A percentile compares a stretch with the other conserved stretches of the same genome.
Conservation (phyloP, 2,797 vertebrate species). For the Phrynocephalus forsythii region DNA sequence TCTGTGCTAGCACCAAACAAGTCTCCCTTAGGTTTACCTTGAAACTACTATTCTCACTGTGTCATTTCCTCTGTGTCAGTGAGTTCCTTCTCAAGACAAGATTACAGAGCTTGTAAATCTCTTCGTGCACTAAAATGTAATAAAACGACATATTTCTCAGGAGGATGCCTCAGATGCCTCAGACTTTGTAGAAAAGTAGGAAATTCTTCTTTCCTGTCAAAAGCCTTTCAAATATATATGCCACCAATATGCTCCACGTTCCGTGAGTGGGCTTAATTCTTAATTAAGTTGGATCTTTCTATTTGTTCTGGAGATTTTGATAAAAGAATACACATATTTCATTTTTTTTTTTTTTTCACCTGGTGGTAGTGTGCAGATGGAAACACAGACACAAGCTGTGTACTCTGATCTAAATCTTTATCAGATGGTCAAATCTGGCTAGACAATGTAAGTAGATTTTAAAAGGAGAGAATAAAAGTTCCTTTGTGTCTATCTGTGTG, state of each 20-base stretch:
- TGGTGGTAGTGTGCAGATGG: conserved; percentile 46
- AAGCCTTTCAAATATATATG: conserved; percentile 39
- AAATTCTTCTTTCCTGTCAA: conserved; percentile 19
- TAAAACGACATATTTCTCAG: conserved; percentile 36
- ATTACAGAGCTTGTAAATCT: neutral
- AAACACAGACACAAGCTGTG: conserved; percentile 59
- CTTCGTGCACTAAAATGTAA: neutral
- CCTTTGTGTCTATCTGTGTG: conserved; percentile 19
- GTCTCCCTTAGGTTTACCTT: neutral
- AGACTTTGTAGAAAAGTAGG: conserved; percentile 43
- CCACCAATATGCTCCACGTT: conserved; percentile 51
- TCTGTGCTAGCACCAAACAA: neutral
- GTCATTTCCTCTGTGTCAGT: neutral
- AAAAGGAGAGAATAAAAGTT: conserved; percentile 41
- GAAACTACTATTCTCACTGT: neutral
- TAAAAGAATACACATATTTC: conserved; percentile 53
- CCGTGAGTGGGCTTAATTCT: conserved; percentile 61
- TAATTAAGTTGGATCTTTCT: conserved; percentile 68
- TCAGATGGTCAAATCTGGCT: conserved; percentile 62
- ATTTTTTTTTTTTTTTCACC: conserved; percentile 26
- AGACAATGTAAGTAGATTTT: conserved; percentile 54
- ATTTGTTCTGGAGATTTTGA: conserved; percentile 54
- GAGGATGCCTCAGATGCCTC: conserved; percentile 43
- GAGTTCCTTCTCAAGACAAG: neutral
- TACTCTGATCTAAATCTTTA: conserved; percentile 57